Evolutionary conservation across 2,888 invertebrate species (phyloP).

Genomic region (Cenopis cana): DNA sequence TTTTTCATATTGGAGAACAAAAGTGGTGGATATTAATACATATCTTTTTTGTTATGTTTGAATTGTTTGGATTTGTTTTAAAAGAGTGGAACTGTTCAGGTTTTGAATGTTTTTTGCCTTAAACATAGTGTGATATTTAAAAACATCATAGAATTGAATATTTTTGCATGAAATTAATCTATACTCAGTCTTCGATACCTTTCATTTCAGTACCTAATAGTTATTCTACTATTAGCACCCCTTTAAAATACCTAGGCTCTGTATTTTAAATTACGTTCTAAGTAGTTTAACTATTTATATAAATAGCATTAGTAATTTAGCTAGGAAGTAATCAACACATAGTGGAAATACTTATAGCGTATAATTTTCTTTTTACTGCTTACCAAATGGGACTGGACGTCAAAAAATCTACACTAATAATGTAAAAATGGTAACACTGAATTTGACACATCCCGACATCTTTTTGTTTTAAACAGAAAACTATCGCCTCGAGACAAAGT

Average conservation of each 20-base stretch:
- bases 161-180: slow-evolving; percentile 37
- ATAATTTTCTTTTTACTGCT: slow-evolving; percentile 82
- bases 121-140: slow-evolving; percentile 21
- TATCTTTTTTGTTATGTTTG: neutral
- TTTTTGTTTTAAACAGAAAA: slow-evolving; percentile 90
- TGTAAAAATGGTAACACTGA: slow-evolving; percentile 61
- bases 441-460: slow-evolving; percentile 51
- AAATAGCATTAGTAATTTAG: slow-evolving; percentile 38
- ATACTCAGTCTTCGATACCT: slow-evolving; percentile 17
- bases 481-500: slow-evolving; percentile 98
- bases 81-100: slow-evolving; percentile 28
- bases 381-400: slow-evolving; percentile 79
- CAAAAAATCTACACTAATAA: slow-evolving; percentile 51
- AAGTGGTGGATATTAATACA: slow-evolving; percentile 31
- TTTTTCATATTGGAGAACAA: neutral
- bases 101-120: slow-evolving; percentile 12
- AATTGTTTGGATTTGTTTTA: slow-evolving; percentile 22
- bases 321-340: slow-evolving; percentile 33
- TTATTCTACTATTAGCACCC: slow-evolving; percentile 34
- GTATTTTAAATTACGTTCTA: slow-evolving; percentile 17
- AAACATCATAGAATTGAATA: slow-evolving; percentile 32
- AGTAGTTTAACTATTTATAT: slow-evolving; percentile 33
- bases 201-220: slow-evolving; percentile 25
- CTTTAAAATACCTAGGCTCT: slow-evolving; percentile 26
- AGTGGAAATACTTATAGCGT: slow-evolving; percentile 70